Evolutionary conservation across 1,140 invertebrate species (phyloP).

Genomic region (Lethrus apterus): DNA sequence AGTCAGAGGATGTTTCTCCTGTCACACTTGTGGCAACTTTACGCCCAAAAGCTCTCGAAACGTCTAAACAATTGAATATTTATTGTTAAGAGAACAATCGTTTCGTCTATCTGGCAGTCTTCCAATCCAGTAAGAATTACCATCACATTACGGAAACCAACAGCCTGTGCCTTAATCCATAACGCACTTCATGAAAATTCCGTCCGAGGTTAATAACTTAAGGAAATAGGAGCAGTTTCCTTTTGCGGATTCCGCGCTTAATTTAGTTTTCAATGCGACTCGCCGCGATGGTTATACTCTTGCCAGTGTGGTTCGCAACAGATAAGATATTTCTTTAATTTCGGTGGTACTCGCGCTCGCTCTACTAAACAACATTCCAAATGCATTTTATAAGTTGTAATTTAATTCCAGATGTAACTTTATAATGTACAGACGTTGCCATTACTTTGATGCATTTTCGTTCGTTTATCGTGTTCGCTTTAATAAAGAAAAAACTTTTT

Average conservation of each 20-base stretch:
- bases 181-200: conserved; percentile 20
- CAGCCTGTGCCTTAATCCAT: conserved; percentile 22
- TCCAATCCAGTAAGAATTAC: conserved; percentile 14
- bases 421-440: too few species aligned
- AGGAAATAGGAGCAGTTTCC: conserved; percentile 9
- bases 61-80: background rate
- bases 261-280: background rate
- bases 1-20: too few species aligned
- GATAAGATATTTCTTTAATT: conserved; percentile 1
- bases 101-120: background rate
- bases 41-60: background rate
- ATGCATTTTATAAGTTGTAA: too few species aligned
- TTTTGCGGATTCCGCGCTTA: background rate
- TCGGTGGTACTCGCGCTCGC: too few species aligned
- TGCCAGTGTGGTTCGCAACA: background rate
- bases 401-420: too few species aligned
- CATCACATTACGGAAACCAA: conserved; percentile 16
- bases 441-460: too few species aligned
- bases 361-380: too few species aligned
- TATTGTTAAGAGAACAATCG: background rate
- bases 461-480: too few species aligned
- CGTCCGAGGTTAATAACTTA: conserved; percentile 17
- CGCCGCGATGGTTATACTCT: background rate
- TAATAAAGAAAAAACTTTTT: too few species aligned
- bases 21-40: too few species aligned